Conservation (phyloP, 2,113 vertebrate species). For the Redunca redunca region DNA sequence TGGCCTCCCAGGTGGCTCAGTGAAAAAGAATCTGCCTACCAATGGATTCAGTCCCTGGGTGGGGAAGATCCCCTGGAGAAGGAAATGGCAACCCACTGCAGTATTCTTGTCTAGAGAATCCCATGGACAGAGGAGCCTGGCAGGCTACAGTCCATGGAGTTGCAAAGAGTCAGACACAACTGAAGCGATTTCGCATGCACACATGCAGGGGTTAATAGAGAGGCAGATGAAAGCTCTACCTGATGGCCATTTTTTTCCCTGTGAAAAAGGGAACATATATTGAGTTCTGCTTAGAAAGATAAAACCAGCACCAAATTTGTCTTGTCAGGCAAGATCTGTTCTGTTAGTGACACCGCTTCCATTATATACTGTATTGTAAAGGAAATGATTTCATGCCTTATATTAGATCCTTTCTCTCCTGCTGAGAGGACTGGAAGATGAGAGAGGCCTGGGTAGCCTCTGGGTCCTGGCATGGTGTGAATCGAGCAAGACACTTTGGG, state of each 20-base stretch:
- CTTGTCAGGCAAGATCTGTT: not conserved
- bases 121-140: not conserved
- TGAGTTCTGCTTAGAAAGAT: slow-evolving; percentile 30
- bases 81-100: not conserved
- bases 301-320: slow-evolving; percentile 15
- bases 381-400: not conserved
- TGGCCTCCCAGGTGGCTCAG: not conserved
- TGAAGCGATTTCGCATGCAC: not conserved
- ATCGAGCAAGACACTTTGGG: not conserved
- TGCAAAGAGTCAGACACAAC: rapidly evolving
- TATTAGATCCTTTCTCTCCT: not conserved
- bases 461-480: too few species aligned
- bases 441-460: not conserved
- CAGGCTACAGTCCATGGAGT: not conserved
- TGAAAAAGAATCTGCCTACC: not conserved
- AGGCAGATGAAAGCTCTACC: not conserved
- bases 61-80: not conserved
- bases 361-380: not conserved
- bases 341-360: not conserved
- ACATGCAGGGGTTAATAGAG: not conserved
- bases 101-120: not conserved
- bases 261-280: not conserved
- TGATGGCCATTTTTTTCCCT: not conserved
- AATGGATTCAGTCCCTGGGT: not conserved
- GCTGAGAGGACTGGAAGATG: not conserved